Conservation (phyloP, 2,113 vertebrate species). For the Sapayoa aenigma region DNA sequence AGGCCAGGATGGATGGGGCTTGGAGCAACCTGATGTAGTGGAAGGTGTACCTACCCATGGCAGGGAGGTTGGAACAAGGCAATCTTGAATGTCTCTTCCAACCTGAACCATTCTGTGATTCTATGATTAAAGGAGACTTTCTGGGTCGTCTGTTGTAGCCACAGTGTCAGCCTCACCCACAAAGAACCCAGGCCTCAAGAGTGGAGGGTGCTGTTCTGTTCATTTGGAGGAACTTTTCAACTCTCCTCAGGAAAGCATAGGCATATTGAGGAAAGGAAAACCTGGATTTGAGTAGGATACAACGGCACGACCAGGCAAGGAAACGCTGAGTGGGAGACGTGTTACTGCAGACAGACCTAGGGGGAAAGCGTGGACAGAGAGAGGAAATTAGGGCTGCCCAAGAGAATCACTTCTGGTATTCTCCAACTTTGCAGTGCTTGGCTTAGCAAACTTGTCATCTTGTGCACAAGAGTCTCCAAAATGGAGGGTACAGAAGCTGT, state of each 20-base stretch:
- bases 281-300: neutral
- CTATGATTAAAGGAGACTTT: neutral
- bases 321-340: neutral
- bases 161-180: neutral
- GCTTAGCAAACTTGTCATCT: neutral
- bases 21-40: fast-evolving
- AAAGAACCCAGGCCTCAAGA: neutral
- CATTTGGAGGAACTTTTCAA: neutral
- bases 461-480: neutral
- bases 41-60: neutral
- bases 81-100: neutral
- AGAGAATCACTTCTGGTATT: neutral
- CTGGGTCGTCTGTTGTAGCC: neutral
- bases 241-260: neutral
- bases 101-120: neutral
- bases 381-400: neutral
- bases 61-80: neutral
- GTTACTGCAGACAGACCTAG: neutral
- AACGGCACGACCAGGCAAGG: neutral
- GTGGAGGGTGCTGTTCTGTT: neutral
- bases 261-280: neutral
- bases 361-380: neutral
- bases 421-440: neutral
- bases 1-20: fast-evolving
- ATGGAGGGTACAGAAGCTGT: neutral